These are phyloP conservation scores for Brachymystax lenok DNA, from an alignment of 2,797 vertebrate species.

Conservation along the genomic window DNA sequence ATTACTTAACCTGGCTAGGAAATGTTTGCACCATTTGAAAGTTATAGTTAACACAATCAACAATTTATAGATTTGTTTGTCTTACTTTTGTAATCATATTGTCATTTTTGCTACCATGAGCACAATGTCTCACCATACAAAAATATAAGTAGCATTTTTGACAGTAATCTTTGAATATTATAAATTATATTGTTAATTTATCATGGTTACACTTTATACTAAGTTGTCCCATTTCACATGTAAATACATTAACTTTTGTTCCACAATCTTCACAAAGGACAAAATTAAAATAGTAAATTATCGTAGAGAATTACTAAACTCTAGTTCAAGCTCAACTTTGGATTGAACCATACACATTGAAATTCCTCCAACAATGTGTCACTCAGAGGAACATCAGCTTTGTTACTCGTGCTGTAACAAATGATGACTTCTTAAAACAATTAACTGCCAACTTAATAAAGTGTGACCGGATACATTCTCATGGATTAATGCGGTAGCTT, in stretches of 20 bases:
- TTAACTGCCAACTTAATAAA: slow-evolving; percentile 46
- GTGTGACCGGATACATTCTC: slow-evolving; percentile 36
- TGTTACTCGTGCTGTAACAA: slow-evolving; percentile 6
- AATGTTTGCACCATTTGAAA: slow-evolving; percentile 31
- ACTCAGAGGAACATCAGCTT: neutral
- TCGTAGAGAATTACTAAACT: neutral
- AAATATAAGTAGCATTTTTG: neutral
- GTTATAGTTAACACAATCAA: slow-evolving; percentile 10
- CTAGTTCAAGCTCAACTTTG: neutral
- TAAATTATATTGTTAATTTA: slow-evolving; percentile 13
- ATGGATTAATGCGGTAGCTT: neutral
- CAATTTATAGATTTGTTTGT: slow-evolving; percentile 24
- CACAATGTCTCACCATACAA: slow-evolving; percentile 14
- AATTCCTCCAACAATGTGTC: neutral
- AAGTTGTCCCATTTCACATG: slow-evolving; percentile 27
- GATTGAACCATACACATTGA: neutral
- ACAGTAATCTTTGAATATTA: slow-evolving; percentile 17
- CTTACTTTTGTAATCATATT: slow-evolving; percentile 35
- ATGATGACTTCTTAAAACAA: neutral
- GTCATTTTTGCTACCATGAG: slow-evolving; percentile 21
- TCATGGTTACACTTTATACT: slow-evolving; percentile 48
- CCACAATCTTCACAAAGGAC: slow-evolving; percentile 8
- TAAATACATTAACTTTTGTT: slow-evolving; percentile 15
- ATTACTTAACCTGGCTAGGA: neutral
- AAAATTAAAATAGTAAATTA: neutral